A percentile compares a stretch with the other conserved stretches of the same genome.
phyloP scores from a whole-genome alignment of 2,888 invertebrate genomes.

The Pristionchus exspectatus region DNA sequence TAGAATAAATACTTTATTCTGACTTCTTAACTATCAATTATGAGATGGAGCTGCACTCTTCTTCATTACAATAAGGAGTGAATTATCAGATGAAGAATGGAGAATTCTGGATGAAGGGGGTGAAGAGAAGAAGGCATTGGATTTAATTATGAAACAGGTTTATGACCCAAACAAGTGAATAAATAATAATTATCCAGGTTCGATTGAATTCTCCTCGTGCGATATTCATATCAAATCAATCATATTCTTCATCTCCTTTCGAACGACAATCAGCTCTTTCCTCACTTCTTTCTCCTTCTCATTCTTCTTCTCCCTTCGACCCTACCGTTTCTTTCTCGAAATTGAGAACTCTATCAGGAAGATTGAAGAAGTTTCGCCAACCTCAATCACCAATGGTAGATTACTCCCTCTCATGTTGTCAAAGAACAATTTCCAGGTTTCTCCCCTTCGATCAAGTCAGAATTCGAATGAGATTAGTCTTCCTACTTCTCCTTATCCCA shows the following conservation, averaged over 20 bases:
- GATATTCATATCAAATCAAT: not conserved
- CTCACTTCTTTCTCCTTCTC: conserved; percentile 18
- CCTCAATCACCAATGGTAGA: conserved; percentile 23
- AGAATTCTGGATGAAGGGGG: conserved; percentile 20
- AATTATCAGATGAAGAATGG: conserved; percentile 51
- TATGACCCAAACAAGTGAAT: too few species aligned
- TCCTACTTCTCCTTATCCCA: conserved; percentile 8
- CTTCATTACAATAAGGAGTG: conserved; percentile 46
- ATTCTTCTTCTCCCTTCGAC: conserved; percentile 33
- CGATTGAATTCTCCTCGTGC: conserved; percentile 42
- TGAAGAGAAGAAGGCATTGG: conserved; percentile 5
- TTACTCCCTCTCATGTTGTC: not conserved
- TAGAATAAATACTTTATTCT: not conserved
- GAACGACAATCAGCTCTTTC: conserved; percentile 40
- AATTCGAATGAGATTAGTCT: conserved; percentile 39
- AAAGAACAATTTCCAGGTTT: not conserved
- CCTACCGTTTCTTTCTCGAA: conserved; percentile 9
- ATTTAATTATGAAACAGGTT: conserved; percentile 44
- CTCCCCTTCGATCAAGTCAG: conserved; percentile 30
- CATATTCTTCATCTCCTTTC: conserved; percentile 32
- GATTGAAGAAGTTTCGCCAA: conserved; percentile 17
- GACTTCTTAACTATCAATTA: not conserved
- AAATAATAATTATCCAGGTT: not conserved
- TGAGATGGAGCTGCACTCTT: conserved; percentile 2
- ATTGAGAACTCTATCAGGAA: conserved; percentile 32